Percentiles rank a stretch among this genome's conserved stretches.
These are phyloP conservation scores for Mechanitis messenoides DNA, from an alignment of 2,888 invertebrate species.

Conservation along the genomic window DNA sequence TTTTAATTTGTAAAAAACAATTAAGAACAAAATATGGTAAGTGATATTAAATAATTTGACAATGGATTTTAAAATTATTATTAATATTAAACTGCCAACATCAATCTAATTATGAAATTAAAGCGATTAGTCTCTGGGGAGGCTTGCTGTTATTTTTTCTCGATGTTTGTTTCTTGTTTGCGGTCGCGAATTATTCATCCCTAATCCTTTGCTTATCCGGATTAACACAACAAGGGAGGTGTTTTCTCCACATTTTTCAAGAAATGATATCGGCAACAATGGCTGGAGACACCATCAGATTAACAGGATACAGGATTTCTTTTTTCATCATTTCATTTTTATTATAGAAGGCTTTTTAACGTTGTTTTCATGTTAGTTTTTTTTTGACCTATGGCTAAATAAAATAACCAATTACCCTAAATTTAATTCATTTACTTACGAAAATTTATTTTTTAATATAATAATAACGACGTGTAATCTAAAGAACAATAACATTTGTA, in stretches of 20 bases:
- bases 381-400: too few species aligned
- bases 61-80: not conserved
- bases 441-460: too few species aligned
- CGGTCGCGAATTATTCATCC: constrained; percentile 36
- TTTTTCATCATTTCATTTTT: constrained; percentile 2
- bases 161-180: constrained; percentile 41
- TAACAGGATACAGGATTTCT: not conserved
- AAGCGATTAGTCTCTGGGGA: constrained; percentile 17
- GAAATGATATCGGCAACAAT: constrained; percentile 38
- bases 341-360: too few species aligned
- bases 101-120: constrained; percentile 30
- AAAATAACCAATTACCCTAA: too few species aligned
- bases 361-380: too few species aligned
- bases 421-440: too few species aligned
- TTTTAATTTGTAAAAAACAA: too few species aligned
- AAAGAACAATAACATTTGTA: too few species aligned
- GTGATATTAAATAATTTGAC: too few species aligned
- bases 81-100: constrained; percentile 7
- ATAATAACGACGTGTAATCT: too few species aligned
- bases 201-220: constrained; percentile 36
- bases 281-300: constrained; percentile 18
- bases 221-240: constrained; percentile 37
- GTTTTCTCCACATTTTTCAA: constrained; percentile 38
- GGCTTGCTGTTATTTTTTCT: constrained; percentile 30
- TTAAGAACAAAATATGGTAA: too few species aligned